Conservation (phyloP, 2,113 vertebrate genomes). For the Picathartes gymnocephalus region DNA sequence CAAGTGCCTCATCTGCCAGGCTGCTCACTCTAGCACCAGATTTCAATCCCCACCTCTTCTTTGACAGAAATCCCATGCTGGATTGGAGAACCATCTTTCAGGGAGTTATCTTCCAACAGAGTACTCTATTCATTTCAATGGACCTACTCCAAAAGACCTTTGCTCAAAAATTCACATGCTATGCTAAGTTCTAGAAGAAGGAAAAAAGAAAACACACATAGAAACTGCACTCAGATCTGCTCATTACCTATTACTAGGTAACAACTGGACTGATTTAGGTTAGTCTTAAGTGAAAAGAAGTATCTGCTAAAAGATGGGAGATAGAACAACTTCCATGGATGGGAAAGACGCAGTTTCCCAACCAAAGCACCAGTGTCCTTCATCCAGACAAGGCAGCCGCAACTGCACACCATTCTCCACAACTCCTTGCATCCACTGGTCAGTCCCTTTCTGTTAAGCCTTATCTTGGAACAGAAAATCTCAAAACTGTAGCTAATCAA, state of each 20-base stretch:
- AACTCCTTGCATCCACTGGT: neutral
- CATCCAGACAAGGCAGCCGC: neutral
- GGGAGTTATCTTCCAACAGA: neutral
- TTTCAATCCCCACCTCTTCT: neutral
- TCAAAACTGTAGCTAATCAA: neutral
- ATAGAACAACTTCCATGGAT: neutral
- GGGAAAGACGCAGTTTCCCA: neutral
- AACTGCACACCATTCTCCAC: neutral
- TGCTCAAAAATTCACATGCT: neutral
- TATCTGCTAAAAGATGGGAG: neutral
- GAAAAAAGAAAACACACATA: accelerated
- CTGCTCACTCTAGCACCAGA: neutral
- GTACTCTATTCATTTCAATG: neutral
- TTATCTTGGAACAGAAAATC: neutral
- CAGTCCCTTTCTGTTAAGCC: neutral
- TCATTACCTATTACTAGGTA: neutral
- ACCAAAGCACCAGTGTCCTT: neutral
- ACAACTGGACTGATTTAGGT: neutral
- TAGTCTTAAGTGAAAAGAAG: neutral
- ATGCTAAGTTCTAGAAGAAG: neutral
- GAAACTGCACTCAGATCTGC: neutral
- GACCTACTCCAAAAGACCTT: neutral
- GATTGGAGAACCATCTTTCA: neutral
- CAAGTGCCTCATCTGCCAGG: neutral
- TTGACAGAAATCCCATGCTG: neutral